Base-by-base conservation (phyloP, 1,140 invertebrate species). In the Drosophila virilis region DNA sequence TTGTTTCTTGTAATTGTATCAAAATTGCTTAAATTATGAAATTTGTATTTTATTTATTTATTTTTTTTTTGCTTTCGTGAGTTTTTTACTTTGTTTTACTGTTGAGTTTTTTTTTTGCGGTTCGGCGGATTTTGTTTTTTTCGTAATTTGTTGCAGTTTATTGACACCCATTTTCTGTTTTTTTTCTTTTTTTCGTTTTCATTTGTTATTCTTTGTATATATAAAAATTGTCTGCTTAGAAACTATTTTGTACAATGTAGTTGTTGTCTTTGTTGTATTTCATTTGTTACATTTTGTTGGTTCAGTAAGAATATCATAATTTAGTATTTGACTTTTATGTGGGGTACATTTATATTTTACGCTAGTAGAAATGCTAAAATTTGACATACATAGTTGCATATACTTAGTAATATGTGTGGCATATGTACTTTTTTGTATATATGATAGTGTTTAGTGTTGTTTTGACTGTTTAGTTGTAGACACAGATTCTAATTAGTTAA, bases 241-340 rank as follows among this genome's bases (percentile, higher is more conserved):
- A 61, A 8, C 83, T 86, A 86, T 86, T 86, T 86, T 86, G 83
- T 86, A 86, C 83, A 86, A 88, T 86, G 81, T 75, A 83, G 83
- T 86, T 86, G 83, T 86, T 82, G 83, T 86, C 83, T 79, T 88
- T 86, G 83, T 86, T 86, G 62, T 79, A 69, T 79, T 66, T 69
- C 37, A 43, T 81, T 77, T 78, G 64, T 69, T 69, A 68, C 50
- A 50, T 73, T 68, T 76, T 83, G 58, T 84, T 84, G 77, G 65
- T 80, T 84, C 81, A 65, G 64, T 74, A 60, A 37, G 45, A 61
- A 28, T 59, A 35, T 57, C 12, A 57, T 43, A 43, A 48, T 66
- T 64, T 52, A 37, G 59, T 57, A 68, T 15, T 73, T 68, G 9
- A 28, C 52, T 68, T 46, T 50, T 66, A 35, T 59, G 54, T 58